Evolutionary conservation across 1,140 invertebrate genomes (phyloP).

Genomic region (Diorhabda sublineata): DNA sequence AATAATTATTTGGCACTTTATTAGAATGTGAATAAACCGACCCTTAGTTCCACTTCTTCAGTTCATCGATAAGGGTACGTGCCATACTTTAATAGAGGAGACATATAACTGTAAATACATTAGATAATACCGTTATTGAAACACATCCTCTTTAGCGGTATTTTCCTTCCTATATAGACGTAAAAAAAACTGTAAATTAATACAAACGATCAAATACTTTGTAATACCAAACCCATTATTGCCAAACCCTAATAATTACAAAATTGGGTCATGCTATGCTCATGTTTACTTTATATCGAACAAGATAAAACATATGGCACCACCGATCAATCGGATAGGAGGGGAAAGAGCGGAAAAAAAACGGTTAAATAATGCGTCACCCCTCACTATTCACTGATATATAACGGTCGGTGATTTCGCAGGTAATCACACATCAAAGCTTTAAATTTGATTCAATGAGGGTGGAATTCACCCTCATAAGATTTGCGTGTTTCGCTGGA

Average conservation of each 20-base stretch:
- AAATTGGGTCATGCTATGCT: neutral
- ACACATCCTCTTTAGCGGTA: neutral
- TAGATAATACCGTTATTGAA: neutral
- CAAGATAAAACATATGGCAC: neutral
- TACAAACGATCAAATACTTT: neutral
- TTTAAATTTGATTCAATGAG: slow-evolving; percentile 1
- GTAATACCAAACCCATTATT: neutral
- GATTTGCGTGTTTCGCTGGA: neutral
- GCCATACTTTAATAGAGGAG: no score
- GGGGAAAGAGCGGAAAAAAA: neutral
- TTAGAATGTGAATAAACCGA: no score
- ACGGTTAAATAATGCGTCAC: slow-evolving; percentile 1
- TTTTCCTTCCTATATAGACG: neutral
- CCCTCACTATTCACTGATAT: neutral
- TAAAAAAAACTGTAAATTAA: neutral
- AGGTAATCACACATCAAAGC: neutral
- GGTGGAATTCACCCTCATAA: slow-evolving; percentile 1
- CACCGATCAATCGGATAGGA: neutral
- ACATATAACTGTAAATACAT: no score
- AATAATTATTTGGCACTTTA: no score
- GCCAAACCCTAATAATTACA: neutral
- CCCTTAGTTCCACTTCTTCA: no score
- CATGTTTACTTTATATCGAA: neutral
- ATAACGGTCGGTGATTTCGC: slow-evolving; percentile 1
- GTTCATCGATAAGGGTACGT: no score